Evolutionary conservation across 2,888 invertebrate genomes (phyloP).

Genomic region (Lithophane socia): DNA sequence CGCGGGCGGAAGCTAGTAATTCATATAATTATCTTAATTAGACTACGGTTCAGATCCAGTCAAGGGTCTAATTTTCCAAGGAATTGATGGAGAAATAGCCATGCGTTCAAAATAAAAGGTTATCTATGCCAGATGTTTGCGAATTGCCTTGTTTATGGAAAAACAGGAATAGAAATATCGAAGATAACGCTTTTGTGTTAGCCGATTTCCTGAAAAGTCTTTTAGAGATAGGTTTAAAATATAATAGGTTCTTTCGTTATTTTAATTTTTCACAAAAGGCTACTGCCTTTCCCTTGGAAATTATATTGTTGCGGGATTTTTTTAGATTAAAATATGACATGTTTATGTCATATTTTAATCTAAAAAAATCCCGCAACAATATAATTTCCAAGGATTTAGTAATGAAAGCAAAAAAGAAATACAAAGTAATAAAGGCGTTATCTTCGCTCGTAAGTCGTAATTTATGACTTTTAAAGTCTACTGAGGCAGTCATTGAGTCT

Average conservation of each 20-base stretch:
- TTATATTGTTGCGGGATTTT: too few relatives aligned
- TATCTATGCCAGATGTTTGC: neutral
- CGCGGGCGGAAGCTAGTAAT: neutral
- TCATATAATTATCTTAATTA: neutral
- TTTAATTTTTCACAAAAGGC: neutral
- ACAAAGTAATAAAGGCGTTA: constrained; percentile 60
- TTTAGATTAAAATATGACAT: too few relatives aligned
- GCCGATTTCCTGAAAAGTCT: neutral
- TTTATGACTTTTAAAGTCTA: constrained; percentile 64
- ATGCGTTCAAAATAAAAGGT: neutral
- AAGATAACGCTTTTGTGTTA: neutral
- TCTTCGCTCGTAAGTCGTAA: constrained; percentile 60
- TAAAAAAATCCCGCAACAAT: constrained; percentile 14
- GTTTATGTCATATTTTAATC: neutral
- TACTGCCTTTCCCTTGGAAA: too few relatives aligned
- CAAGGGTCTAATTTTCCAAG: neutral
- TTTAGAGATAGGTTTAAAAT: neutral
- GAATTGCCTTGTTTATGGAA: neutral
- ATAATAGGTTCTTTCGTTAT: neutral
- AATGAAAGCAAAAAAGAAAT: constrained; percentile 55
- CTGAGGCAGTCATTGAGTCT: constrained; percentile 48
- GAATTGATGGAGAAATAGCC: neutral
- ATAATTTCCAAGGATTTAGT: constrained; percentile 45
- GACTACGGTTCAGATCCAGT: neutral
- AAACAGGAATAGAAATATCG: neutral